Evolutionary conservation across 2,113 vertebrate genomes (phyloP).

Genomic region (Chloroceryle aenea): DNA sequence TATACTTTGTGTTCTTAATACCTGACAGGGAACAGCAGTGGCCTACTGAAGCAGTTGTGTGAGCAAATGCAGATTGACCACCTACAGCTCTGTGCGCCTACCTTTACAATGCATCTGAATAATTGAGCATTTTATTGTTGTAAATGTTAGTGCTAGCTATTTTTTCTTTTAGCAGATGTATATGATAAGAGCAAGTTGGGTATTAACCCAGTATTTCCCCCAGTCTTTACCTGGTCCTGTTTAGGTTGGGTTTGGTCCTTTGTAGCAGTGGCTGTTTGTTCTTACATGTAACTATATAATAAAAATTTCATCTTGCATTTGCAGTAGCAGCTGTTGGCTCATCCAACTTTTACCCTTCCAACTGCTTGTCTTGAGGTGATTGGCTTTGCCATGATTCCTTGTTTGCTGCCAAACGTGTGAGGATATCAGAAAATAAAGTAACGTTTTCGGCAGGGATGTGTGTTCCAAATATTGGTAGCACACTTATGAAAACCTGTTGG

Average conservation of each 20-base stretch:
- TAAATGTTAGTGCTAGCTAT: too few species aligned
- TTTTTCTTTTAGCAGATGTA: too few species aligned
- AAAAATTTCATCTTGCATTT: not conserved
- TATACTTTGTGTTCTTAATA: not conserved
- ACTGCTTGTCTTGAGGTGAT: not conserved
- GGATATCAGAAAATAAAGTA: not conserved
- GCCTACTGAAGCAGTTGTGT: not conserved
- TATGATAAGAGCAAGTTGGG: too few species aligned
- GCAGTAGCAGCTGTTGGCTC: not conserved
- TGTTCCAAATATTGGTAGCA: not conserved
- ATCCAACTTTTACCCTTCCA: not conserved
- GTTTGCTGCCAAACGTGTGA: not conserved
- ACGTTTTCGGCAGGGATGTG: not conserved
- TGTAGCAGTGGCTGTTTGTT: not conserved
- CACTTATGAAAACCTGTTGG: not conserved
- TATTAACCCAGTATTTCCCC: too few species aligned
- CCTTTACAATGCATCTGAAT: too few species aligned
- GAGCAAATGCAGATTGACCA: too few species aligned
- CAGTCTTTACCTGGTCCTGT: too few species aligned
- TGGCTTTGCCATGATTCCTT: not conserved
- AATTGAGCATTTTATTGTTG: too few species aligned
- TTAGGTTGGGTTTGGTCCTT: too few species aligned
- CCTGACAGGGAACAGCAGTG: not conserved
- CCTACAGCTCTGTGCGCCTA: too few species aligned
- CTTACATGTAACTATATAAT: accelerated